Evolutionary conservation across 2,888 invertebrate genomes (phyloP).

Genomic region (Hypolimnas misippus): DNA sequence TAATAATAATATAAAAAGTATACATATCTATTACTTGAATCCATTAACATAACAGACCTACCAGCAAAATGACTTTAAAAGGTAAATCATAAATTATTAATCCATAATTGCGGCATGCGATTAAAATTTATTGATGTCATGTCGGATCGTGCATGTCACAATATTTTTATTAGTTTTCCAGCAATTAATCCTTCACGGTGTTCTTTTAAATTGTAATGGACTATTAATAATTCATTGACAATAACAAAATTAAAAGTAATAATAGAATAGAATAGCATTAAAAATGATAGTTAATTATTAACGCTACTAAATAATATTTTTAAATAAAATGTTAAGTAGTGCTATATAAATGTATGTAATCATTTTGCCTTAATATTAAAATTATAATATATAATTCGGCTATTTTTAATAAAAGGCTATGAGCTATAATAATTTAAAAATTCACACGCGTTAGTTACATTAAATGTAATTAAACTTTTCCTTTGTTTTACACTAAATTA

Average conservation of each 20-base stretch:
- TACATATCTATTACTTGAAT: not conserved
- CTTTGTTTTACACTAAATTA: conserved; percentile 3
- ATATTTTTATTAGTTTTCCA: conserved; percentile 29
- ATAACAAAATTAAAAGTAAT: not conserved
- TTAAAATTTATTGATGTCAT: conserved; percentile 36
- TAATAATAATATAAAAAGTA: not conserved
- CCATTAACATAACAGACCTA: conserved; percentile 11
- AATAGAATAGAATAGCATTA: no score
- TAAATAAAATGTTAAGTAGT: no score
- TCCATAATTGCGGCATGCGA: conserved; percentile 28
- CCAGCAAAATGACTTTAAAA: conserved; percentile 27
- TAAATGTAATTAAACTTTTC: not conserved
- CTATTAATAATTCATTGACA: not conserved
- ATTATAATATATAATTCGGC: no score
- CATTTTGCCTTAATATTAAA: no score
- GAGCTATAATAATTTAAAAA: not conserved
- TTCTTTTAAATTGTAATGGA: conserved; percentile 10
- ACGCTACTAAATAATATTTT: no score
- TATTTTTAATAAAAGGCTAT: no score
- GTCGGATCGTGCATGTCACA: conserved; percentile 28
- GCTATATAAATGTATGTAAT: no score
- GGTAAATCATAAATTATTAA: conserved; percentile 35
- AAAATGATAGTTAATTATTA: no score
- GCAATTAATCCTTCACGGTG: conserved; percentile 10
- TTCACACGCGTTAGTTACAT: no score